A percentile compares a stretch with the other conserved stretches of the same genome.
These are phyloP conservation scores for Ia io DNA, from an alignment of 2,113 vertebrate genomes.

Conservation along the genomic window DNA sequence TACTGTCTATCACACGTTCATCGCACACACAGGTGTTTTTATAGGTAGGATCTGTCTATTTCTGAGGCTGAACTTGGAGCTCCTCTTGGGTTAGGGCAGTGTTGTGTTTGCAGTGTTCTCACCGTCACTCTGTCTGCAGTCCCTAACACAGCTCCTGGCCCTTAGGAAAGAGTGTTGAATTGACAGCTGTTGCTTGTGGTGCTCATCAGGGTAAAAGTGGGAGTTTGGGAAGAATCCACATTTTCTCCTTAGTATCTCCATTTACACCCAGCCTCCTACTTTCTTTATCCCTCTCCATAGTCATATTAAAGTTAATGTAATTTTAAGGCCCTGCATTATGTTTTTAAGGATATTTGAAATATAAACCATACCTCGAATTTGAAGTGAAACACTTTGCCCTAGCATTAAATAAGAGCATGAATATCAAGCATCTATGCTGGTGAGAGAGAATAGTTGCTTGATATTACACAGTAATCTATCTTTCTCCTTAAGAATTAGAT, in stretches of 20 bases:
- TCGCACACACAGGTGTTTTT: not conserved
- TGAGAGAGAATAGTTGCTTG: not conserved
- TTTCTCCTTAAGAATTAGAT: not conserved
- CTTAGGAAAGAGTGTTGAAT: not conserved
- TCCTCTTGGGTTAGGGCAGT: accelerated
- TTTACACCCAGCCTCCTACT: not conserved
- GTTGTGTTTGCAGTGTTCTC: not conserved
- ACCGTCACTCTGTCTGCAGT: not conserved
- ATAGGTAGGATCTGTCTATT: not conserved
- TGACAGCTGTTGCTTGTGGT: not conserved
- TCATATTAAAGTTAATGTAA: not conserved
- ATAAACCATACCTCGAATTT: not conserved
- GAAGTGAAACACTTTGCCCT: not conserved
- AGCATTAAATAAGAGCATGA: not conserved
- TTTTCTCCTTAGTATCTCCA: not conserved
- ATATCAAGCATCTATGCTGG: not conserved
- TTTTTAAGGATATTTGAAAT: not conserved
- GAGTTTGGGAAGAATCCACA: not conserved
- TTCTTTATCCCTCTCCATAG: not conserved
- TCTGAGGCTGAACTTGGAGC: not conserved
- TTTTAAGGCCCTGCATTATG: not conserved
- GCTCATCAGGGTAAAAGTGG: not conserved
- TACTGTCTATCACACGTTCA: accelerated
- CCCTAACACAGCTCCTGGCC: not conserved
- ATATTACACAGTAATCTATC: not conserved